Evolutionary conservation across 2,888 invertebrate species (phyloP), one percentile per base, ranked within the genome.

Genomic region (Drosophila rubida): DNA sequence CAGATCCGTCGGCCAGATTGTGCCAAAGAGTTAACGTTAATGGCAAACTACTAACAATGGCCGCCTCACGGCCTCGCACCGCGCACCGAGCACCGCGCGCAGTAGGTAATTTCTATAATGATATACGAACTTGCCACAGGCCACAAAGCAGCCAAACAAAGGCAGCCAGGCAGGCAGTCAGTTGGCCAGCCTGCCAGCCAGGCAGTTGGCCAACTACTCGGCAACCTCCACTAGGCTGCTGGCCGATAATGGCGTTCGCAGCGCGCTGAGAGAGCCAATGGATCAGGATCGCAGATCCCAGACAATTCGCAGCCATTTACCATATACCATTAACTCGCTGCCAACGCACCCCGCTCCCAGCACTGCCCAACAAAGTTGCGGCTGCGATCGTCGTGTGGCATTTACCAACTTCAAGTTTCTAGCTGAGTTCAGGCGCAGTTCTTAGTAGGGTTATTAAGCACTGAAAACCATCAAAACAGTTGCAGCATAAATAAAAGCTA

Each of bases 41-140:
- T 83, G 85, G 87, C 83, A 79, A 81, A 79, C 77, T 75, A 77
- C 83, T 87, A 83, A 87, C 83, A 83, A 83, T 83, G 82, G 87
- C 80, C 59, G 67, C 72, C 63, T 54, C 68, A 62, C 61, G 60
- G 78, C 50, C 53, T 19, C 19, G 19, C 19, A 3, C 2, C 19
- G n/a, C 19, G 19, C 19, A 19, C 46, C 59, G n/a, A n/a, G n/a
- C n/a, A n/a, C n/a, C n/a, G n/a, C n/a, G 62, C 73, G 80, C 83
- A 82, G 80, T 80, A 77, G 83, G 87, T 88, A 87, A 87, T 87
- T 87, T 88, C 88, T 86, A 87, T 84, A 87, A 87, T 87, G 88
- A 86, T 88, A 86, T 88, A 88, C 88, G 83, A 82, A 87, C 85
- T 81, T 71, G 84, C 80, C 74, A 66, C 83, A 71, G 87, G 81